Percentiles rank a stretch among this genome's conserved stretches.
phyloP scores from a whole-genome alignment of 2,888 invertebrate genomes.

The Parnassius smintheus region DNA sequence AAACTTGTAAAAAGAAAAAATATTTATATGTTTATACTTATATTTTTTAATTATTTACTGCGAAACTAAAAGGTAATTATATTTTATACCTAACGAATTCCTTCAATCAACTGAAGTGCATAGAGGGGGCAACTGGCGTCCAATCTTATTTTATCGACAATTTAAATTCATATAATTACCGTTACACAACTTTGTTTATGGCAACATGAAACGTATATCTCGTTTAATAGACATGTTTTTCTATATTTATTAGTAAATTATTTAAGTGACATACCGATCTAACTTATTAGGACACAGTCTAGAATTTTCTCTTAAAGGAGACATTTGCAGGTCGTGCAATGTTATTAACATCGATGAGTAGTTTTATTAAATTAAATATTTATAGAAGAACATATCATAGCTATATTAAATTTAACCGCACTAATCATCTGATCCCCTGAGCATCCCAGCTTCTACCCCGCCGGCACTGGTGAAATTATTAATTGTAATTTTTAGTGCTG shows the following conservation, averaged over 20 bases:
- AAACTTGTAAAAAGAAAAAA: too few species aligned
- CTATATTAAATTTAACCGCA: too few species aligned
- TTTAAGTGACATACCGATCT: conserved; percentile 12
- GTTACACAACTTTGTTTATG: too few species aligned
- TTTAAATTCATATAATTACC: conserved; percentile 14
- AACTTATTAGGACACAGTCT: conserved; percentile 15
- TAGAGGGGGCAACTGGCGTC: not conserved
- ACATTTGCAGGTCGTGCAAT: conserved; percentile 2
- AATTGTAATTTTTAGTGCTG: too few species aligned
- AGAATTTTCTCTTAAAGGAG: conserved; percentile 6
- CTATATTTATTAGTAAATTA: conserved; percentile 22
- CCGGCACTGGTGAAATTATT: too few species aligned
- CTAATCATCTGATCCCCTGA: too few species aligned
- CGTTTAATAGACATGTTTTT: conserved; percentile 15
- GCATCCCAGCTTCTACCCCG: too few species aligned
- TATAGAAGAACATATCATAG: too few species aligned
- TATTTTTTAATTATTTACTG: too few species aligned
- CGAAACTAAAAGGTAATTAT: too few species aligned
- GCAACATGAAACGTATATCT: conserved; percentile 3
- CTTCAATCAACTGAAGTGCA: not conserved
- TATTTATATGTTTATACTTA: too few species aligned
- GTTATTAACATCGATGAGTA: not conserved
- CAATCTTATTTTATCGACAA: conserved; percentile 1
- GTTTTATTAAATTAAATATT: too few species aligned
- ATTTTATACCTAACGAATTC: not conserved